A percentile compares a stretch with the other conserved stretches of the same genome.
phyloP scores from a whole-genome alignment of 1,140 invertebrate genomes.

The Achroia grisella region DNA sequence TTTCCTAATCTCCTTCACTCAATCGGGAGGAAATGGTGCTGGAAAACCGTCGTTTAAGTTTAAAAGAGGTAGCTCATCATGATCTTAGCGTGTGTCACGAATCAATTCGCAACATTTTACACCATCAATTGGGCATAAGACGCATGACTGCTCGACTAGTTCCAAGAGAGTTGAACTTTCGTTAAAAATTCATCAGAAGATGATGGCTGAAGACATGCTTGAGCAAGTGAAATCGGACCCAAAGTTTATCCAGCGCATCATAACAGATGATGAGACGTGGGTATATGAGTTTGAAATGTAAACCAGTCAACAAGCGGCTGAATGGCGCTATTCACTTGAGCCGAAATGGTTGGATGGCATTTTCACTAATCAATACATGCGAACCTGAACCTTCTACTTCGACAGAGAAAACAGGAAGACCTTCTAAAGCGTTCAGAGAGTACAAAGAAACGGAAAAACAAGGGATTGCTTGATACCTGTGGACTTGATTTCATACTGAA shows the following conservation, averaged over 20 bases:
- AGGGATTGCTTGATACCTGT: no score
- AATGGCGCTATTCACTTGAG: neutral
- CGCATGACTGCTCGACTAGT: neutral
- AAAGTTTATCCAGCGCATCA: neutral
- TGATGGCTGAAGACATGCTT: neutral
- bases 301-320: neutral
- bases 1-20: no score
- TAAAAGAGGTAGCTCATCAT: neutral
- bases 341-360: no score
- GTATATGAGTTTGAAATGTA: neutral
- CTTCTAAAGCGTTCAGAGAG: no score
- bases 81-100: neutral
- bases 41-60: no score
- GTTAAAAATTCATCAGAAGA: neutral
- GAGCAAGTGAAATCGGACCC: constrained; percentile 2
- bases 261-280: neutral
- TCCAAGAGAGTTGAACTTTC: neutral
- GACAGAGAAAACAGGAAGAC: no score
- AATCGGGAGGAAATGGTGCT: constrained; percentile 26
- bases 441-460: no score
- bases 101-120: no score
- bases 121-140: neutral
- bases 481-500: no score
- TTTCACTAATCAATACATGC: no score
- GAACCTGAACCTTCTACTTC: no score